phyloP scores from a whole-genome alignment of 2,888 invertebrate genomes.

The Cheiracanthium punctorium region DNA sequence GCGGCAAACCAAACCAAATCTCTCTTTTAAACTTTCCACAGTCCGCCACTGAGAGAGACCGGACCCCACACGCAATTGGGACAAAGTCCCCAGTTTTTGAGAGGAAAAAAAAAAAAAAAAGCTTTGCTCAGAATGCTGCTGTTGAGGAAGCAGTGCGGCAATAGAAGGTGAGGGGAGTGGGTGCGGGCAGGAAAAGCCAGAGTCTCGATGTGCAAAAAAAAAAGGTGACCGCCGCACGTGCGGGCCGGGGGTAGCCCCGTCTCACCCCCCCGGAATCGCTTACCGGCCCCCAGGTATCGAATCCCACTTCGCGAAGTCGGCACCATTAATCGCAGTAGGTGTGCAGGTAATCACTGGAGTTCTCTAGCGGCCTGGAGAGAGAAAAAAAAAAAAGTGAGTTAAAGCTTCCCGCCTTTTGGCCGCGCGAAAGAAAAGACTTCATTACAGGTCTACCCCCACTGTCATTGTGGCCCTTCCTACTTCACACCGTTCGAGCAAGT shows the following conservation, averaged over 20 bases:
- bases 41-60: no score
- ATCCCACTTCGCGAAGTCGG: slow-evolving; percentile 62
- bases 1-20: no score
- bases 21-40: no score
- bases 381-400: slow-evolving; percentile 1
- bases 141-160: no score
- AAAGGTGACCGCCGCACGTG: slow-evolving; percentile 58
- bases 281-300: slow-evolving; percentile 52
- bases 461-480: slow-evolving; percentile 58
- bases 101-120: no score
- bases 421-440: slow-evolving; percentile 60
- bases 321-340: slow-evolving; percentile 68
- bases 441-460: slow-evolving; percentile 56
- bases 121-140: no score
- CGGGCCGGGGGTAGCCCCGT: slow-evolving; percentile 16
- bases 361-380: no score
- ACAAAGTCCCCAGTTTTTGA: no score
- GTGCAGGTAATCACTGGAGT: slow-evolving; percentile 65
- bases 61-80: no score
- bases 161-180: no score
- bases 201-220: slow-evolving; percentile 35
- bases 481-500: slow-evolving; percentile 45
- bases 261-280: slow-evolving; percentile 15
- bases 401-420: slow-evolving; percentile 27
- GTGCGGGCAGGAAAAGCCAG: no score